Evolutionary conservation across 2,113 vertebrate species (phyloP), one percentile per base, ranked within the genome.

Genomic region (Lycocorax pyrrhopterus): DNA sequence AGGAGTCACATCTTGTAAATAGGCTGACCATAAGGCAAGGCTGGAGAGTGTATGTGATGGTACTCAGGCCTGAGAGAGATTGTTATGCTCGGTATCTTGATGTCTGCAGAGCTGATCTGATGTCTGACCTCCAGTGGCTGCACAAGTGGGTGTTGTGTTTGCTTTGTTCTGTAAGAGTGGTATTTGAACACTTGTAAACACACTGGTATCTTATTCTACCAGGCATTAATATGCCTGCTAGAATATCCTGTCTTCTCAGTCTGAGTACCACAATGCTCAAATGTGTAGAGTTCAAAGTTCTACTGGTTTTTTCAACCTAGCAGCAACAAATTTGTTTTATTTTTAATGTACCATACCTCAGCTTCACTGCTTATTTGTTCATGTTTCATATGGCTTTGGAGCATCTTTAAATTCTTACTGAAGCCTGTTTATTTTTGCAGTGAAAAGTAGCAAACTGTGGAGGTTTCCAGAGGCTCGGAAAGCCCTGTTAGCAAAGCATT

Each of bases 381-480:
- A 18, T 20, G 13, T 84, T 74, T 56, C 20, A 7, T 19, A 33
- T 6, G 12, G 15, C 37, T 76, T 60, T 78, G 51, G n/a, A 69
- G 15, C 23, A 64, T 56, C 32, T 91, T 58, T 74, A 71, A 73
- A 75, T 59, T 13, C 27, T 90, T 52, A 71, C 11, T 33, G 33
- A 78, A 30, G 4, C 26, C 72, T 82, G 68, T 43, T 41, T 67
- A 82, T 94, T 93, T 84, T 74, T 81, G 30, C 59, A 97, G 96
- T 90, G 49, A 87, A 95, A 95, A 19, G 41, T 43, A 58, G 93
- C 95, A 89, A 83, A 55, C n/a, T 39, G 4, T 10, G 56, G 94
- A 84, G 71, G 84, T 37, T 96, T 97, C 81, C 94, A 95, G 85
- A 97, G 93, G 44, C 71, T 95, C 10, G 6, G 90, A 67, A 58